Conservation (phyloP, 2,888 invertebrate genomes). For the Omphaloscelis lunosa region DNA sequence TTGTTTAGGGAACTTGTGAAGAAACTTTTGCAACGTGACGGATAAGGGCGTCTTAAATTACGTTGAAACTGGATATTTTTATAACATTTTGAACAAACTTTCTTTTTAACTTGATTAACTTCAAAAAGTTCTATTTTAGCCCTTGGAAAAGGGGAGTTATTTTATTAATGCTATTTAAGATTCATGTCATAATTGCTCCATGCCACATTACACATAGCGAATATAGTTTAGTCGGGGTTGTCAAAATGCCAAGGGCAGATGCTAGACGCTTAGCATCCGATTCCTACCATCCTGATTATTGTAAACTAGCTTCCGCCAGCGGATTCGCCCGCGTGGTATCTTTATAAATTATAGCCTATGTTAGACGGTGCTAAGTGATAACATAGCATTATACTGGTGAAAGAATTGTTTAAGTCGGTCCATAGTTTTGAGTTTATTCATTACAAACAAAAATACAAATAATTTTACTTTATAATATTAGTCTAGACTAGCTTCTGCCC, state of each 20-base stretch:
- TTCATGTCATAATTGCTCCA: not conserved
- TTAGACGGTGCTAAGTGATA: too few relatives aligned
- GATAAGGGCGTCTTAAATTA: too few relatives aligned
- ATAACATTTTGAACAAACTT: not conserved
- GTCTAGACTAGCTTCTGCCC: too few relatives aligned
- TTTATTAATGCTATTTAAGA: not conserved
- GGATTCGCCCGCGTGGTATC: too few relatives aligned
- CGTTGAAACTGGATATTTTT: conserved; percentile 1
- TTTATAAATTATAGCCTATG: too few relatives aligned
- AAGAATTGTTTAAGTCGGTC: too few relatives aligned
- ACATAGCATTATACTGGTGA: too few relatives aligned
- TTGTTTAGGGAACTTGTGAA: not conserved
- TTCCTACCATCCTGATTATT: not conserved
- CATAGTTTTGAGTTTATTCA: too few relatives aligned
- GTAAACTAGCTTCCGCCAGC: not conserved
- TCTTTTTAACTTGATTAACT: not conserved
- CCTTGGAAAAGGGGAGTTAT: not conserved
- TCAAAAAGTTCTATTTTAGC: not conserved
- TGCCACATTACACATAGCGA: not conserved
- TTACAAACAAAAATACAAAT: too few relatives aligned
- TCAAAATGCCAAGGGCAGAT: not conserved
- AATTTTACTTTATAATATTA: too few relatives aligned
- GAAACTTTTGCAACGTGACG: conserved; percentile 8
- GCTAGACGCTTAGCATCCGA: not conserved
- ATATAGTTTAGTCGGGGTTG: not conserved